Base-by-base conservation (phyloP, 2,888 invertebrate genomes). In the Patella caerulea region DNA sequence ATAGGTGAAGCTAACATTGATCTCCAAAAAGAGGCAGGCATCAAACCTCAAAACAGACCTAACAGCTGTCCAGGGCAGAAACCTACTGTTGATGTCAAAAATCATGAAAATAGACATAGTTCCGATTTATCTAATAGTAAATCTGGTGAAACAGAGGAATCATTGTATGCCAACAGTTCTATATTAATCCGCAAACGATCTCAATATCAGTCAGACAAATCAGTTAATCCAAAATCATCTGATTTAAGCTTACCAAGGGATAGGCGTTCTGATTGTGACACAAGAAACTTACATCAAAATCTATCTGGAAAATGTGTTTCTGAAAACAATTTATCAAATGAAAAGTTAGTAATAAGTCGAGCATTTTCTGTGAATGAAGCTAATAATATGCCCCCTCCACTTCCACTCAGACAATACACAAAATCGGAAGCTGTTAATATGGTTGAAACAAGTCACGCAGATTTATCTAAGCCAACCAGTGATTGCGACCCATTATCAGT, bases 111-210 rank as follows among this genome's bases (percentile, higher is more conserved):
- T 19, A 17, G 54, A 29, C 70, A 76, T 72, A 71, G 56, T 45
- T 76, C 76, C 54, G 71, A 76, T 7, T 45, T 54, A 29, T 54
- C 29, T 15, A 71, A 76, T 34, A 45, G 7, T 14, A 55, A 45
- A 17, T 45, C 54, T 1, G 52, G 11, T 17, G 71, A 71, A 52
- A 76, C 56, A 12, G 78, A 78, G 59, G 80, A 81, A n/a, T 84
- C 84, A 73, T 80, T 87, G 19, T 87, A 87, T 79, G 87, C 86
- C 52, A 87, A 87, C 81, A 86, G 85, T 54, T 85, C 86, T 71
- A 83, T 87, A 52, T 77, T 87, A 53, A 79, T 86, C 52, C 78
- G 83, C 24, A 87, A 87, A 78, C 79, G 83, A 45, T 85, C 86
- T 29, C 82, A 82, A 71, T 81, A 75, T 73, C 74, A 72, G 12